Evolutionary conservation across 2,797 vertebrate species (phyloP).

Genomic region (Labroides dimidiatus): DNA sequence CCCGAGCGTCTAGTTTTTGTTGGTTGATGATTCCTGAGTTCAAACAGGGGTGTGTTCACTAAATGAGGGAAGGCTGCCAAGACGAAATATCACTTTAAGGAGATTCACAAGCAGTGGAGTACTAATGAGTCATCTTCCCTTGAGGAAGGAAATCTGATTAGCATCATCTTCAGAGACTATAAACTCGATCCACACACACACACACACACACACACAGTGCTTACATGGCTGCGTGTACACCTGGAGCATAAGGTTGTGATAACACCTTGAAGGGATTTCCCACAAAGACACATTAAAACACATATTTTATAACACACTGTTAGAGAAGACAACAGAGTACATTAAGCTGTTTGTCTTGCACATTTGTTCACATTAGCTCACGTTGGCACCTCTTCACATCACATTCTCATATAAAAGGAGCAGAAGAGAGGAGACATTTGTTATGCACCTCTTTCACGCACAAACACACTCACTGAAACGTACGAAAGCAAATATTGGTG

Average conservation of each 20-base stretch:
- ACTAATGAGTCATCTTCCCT: constrained; percentile 70
- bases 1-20: neutral
- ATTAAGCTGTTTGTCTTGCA: neutral
- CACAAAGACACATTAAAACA: neutral
- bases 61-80: constrained; percentile 27
- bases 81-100: constrained; percentile 54
- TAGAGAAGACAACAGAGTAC: constrained; percentile 10
- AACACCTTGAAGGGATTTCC: constrained; percentile 18
- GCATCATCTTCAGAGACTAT: constrained; percentile 56
- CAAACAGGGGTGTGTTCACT: constrained; percentile 23
- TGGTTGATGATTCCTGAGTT: constrained; percentile 22
- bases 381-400: neutral
- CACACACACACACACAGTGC: constrained; percentile 17
- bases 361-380: constrained; percentile 16
- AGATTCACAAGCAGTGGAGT: constrained; percentile 49
- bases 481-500: neutral
- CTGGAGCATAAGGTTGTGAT: constrained; percentile 26
- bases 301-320: constrained; percentile 12
- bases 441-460: neutral
- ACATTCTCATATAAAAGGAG: neutral
- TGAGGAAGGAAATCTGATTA: constrained; percentile 63
- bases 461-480: neutral
- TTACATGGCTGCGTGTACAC: constrained; percentile 28
- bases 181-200: constrained; percentile 41
- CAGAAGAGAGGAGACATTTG: neutral